These are phyloP conservation scores for Drosophila leonis DNA, from an alignment of 2,888 invertebrate genomes.

Conservation along the genomic window DNA sequence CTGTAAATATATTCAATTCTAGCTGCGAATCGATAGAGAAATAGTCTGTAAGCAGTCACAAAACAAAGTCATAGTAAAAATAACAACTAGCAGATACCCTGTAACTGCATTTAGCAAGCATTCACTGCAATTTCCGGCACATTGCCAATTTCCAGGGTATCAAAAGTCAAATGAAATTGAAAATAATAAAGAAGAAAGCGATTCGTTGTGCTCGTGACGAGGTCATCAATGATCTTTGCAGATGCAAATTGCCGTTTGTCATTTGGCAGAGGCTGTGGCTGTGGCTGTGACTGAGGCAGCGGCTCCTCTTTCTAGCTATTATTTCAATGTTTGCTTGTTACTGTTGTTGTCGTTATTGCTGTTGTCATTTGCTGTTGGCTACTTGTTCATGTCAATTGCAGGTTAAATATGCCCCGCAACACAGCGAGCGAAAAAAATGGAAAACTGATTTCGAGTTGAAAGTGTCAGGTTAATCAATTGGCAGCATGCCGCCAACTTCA, in stretches of 20 bases:
- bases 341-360: constrained; percentile 9
- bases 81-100: neutral
- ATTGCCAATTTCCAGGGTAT: constrained; percentile 2
- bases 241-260: constrained; percentile 68
- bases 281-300: neutral
- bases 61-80: neutral
- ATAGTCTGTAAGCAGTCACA: neutral
- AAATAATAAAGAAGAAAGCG: constrained; percentile 82
- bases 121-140: neutral
- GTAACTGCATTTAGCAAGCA: neutral
- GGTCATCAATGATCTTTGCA: constrained; percentile 77
- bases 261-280: constrained; percentile 27
- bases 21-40: neutral
- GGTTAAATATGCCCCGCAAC: constrained; percentile 42
- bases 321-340: constrained; percentile 20
- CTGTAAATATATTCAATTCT: neutral
- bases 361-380: constrained; percentile 50
- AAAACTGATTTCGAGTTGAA: constrained; percentile 51
- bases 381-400: constrained; percentile 65
- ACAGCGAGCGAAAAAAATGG: neutral
- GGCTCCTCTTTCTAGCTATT: constrained; percentile 35
- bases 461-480: constrained; percentile 79
- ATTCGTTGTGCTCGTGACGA: constrained; percentile 77
- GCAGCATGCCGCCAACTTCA: constrained; percentile 68
- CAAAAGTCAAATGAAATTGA: constrained; percentile 61